phyloP scores from a whole-genome alignment of 2,888 invertebrate genomes.

The Hydriomena furcata region DNA sequence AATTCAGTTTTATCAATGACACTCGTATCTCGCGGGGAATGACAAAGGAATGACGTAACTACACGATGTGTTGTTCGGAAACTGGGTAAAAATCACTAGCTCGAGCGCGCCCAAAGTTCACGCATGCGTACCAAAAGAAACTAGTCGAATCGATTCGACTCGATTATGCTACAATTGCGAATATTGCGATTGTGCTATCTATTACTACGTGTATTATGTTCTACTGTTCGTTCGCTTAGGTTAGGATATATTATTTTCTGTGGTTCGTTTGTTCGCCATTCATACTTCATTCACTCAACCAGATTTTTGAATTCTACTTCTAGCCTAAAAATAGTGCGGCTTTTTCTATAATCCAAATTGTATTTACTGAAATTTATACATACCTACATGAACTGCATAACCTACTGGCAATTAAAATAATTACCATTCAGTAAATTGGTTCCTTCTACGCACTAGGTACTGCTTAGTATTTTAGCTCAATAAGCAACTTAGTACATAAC shows the following conservation, averaged over 20 bases:
- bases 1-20: constrained; percentile 38
- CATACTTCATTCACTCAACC: not conserved
- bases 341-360: too few relatives aligned
- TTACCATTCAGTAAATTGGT: constrained; percentile 5
- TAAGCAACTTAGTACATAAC: not conserved
- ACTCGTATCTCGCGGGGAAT: not conserved
- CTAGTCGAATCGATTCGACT: not conserved
- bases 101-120: not conserved
- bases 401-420: constrained; percentile 8
- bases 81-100: not conserved
- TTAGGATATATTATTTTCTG: too few relatives aligned
- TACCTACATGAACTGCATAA: constrained; percentile 14
- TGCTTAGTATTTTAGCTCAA: not conserved
- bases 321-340: too few relatives aligned
- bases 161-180: too few relatives aligned
- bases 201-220: too few relatives aligned
- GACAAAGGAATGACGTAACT: constrained; percentile 2
- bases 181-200: too few relatives aligned
- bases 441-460: not conserved
- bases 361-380: not conserved
- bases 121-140: not conserved
- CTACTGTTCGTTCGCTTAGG: too few relatives aligned
- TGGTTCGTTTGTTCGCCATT: too few relatives aligned
- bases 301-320: too few relatives aligned
- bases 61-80: not conserved